Evolutionary conservation across 2,797 vertebrate genomes (phyloP), one percentile per base, ranked within the genome.

Genomic region (Melanotaenia pygmaea): DNA sequence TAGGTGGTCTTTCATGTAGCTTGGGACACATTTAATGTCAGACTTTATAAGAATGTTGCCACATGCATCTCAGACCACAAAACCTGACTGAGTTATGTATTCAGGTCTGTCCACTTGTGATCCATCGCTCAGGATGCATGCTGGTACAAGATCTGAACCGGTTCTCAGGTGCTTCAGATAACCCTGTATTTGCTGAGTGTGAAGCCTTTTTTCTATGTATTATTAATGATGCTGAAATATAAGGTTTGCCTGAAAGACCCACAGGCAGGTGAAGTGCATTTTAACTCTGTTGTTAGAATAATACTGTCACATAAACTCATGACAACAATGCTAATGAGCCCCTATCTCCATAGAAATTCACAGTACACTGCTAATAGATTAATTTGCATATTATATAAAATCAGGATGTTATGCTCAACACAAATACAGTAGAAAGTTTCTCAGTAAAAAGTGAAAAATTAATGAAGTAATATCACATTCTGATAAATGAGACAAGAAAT

Each of bases 331-430:
- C 30, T 64, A 38, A 35, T 67, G 64, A 68, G 50, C 40, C 82
- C 51, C 72, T 58, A 75, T 67, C 70, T 69, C 45, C 73, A 60
- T 80, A 67, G 78, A 70, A 81, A 76, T 85, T 73, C 58, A 72
- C 43, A 79, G 75, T 47, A 58, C 47, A 82, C 56, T 68, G 70
- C 77, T 79, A 72, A 76, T 63, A 78, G 37, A 75, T 76, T 68
- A 1, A 87, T 76, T 61, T 80, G 40, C 63, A 72, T 74, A 87
- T 82, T 88, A 87, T 76, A 65, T 77, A 80, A 79, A 76, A 63
- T 32, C 43, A 86, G 14, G 69, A 72, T 54, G 82, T 80, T 59
- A 77, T 71, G 70, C 47, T 78, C 45, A 35, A 80, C 34, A 51
- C 7, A 77, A 71, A 67, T 57, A 57, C 34, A 28, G 20, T n/a